Evolutionary conservation across 2,888 invertebrate species (phyloP), one percentile per base, ranked within the genome.

Genomic region (Steinernema hermaphroditum): DNA sequence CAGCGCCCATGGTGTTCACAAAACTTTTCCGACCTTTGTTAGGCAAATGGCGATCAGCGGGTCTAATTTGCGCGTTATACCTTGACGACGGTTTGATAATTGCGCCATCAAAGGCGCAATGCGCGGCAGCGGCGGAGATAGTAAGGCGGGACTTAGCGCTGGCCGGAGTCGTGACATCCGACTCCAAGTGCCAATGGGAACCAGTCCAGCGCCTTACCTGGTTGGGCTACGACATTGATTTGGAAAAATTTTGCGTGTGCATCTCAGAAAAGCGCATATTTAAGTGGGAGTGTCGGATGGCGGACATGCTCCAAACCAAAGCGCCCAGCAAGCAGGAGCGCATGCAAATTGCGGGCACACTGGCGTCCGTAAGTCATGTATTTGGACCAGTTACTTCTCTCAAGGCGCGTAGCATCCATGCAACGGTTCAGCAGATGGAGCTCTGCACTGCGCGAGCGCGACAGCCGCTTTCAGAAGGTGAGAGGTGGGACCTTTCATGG

Each of bases 1-100:
- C 46, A 2, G 72, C 69, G 16, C 72, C 72, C 2, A 69, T 62
- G 44, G 32, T 72, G 14, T 72, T 72, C 32, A 69, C 72, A 4
- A 72, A 72, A 50, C 1, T 72, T 2, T 22, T 69, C 22, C 43
- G 72, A 2, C 69, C 69, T 6, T 19, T 72, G 9, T 46, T 72
- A 1, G 44, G 68, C 8, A 27, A 8, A 2, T 72, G 72, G 72
- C 69, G 72, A 1, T 2, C 6, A 44, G 43, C 19, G 4, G 72
- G 72, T 8, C 24, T 72, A 14, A 8, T 44, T n/a, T 29, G 43
- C n/a, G 69, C 69, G 8, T 12, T 72, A 1, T 72, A 43, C 27
- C 41, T 72, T 4, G 72, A 72, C 34, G 72, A 72, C 16, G 54
- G 54, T 8, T 16, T 54, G 4, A 16, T 54, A 8, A 24, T 54